Evolutionary conservation across 2,113 vertebrate species (phyloP).

Genomic region (Micronycteris hirsuta): DNA sequence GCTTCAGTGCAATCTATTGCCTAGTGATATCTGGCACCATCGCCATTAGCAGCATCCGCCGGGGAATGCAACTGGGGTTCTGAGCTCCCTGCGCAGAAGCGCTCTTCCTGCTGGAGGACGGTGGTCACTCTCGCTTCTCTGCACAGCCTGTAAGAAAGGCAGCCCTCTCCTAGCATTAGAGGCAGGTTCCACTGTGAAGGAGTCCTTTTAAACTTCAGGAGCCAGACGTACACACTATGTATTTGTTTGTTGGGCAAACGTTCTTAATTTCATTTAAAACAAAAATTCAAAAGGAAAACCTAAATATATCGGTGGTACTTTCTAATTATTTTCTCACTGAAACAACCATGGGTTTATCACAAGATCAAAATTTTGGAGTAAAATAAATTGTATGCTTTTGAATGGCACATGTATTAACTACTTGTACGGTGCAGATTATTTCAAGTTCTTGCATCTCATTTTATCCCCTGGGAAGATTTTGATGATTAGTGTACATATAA

Average conservation of each 20-base stretch:
- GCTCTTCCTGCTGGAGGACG: background rate
- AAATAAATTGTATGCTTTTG: background rate
- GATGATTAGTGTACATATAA: background rate
- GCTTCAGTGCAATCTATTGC: constrained; percentile 13
- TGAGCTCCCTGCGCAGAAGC: background rate
- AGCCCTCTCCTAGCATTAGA: background rate
- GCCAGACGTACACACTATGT: background rate
- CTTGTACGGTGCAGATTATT: background rate
- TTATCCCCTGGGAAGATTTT: background rate
- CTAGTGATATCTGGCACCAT: constrained; percentile 22
- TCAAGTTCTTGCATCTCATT: background rate
- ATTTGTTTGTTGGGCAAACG: background rate
- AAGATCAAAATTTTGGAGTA: background rate
- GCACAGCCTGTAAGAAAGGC: background rate
- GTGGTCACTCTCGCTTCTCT: background rate
- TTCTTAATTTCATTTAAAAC: background rate
- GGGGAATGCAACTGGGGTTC: background rate
- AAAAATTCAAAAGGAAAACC: background rate
- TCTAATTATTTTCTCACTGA: constrained; percentile 19
- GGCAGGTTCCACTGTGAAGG: background rate
- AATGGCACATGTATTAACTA: background rate
- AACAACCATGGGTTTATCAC: background rate
- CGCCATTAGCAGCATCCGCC: background rate
- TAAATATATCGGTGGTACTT: background rate
- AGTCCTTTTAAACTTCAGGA: background rate